These are phyloP conservation scores for Rhyacichthys aspro DNA, from an alignment of 2,797 vertebrate genomes.

Conservation along the genomic window DNA sequence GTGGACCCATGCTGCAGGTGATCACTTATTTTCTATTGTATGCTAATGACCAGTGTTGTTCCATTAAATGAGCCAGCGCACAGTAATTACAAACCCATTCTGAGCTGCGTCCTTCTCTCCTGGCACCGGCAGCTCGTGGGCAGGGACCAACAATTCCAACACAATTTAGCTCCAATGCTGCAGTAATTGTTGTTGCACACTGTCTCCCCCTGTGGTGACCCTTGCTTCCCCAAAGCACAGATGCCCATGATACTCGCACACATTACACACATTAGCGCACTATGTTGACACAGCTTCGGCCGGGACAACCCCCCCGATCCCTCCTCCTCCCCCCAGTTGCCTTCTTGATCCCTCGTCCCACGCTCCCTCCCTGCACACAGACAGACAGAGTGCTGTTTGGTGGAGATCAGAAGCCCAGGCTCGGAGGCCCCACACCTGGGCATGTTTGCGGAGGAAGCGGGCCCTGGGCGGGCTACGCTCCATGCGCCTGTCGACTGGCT, in stretches of 20 bases:
- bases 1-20: constrained; percentile 49
- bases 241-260: constrained; percentile 71
- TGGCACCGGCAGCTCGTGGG: constrained; percentile 67
- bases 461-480: constrained; percentile 85
- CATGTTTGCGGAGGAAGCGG: constrained; percentile 87
- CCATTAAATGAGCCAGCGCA: constrained; percentile 64
- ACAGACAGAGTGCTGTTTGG: constrained; percentile 73
- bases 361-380: constrained; percentile 59
- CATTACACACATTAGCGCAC: constrained; percentile 79
- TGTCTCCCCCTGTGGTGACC: constrained; percentile 73
- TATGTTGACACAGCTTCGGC: constrained; percentile 85
- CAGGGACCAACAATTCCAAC: constrained; percentile 76
- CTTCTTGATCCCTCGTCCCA: constrained; percentile 76
- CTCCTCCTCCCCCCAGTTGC: constrained; percentile 51
- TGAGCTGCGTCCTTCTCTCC: constrained; percentile 39
- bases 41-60: constrained; percentile 59
- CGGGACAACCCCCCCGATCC: constrained; percentile 66
- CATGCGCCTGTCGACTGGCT: constrained; percentile 88
- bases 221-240: constrained; percentile 74
- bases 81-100: constrained; percentile 57
- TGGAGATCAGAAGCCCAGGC: constrained; percentile 83
- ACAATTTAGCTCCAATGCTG: constrained; percentile 79
- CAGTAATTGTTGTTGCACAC: constrained; percentile 81
- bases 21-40: constrained; percentile 64
- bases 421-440: constrained; percentile 86